A percentile compares a stretch with the other conserved stretches of the same genome.
Evolutionary conservation across 1,140 invertebrate species (phyloP).

Genomic region (Trachelipus rathkii): DNA sequence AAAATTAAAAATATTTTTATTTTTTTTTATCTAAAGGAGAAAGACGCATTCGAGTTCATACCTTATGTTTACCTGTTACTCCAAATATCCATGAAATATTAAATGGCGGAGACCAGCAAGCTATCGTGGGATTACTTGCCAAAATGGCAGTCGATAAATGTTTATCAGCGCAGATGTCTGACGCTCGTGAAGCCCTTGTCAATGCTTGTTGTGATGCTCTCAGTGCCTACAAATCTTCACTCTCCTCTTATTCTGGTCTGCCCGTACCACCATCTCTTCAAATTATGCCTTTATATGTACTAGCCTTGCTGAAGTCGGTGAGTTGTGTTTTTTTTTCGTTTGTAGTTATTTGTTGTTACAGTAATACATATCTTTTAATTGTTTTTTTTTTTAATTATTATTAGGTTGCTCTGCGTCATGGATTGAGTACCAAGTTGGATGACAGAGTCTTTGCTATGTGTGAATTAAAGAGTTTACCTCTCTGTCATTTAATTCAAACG

Average conservation of each 20-base stretch:
- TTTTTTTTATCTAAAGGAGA: conserved; percentile 62
- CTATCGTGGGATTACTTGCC: conserved; percentile 82
- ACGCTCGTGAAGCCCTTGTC: conserved; percentile 92
- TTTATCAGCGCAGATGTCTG: conserved; percentile 73
- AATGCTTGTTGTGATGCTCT: conserved; percentile 91
- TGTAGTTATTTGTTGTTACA: conserved; percentile 7
- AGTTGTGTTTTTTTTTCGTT: conserved; percentile 49
- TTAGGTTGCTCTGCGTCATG: conserved; percentile 79
- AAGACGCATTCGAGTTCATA: conserved; percentile 94
- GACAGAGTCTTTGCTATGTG: conserved; percentile 91
- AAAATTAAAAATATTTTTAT: neutral
- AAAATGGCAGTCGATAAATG: conserved; percentile 98
- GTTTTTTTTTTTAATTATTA: conserved; percentile 45
- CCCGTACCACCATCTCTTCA: conserved; percentile 68
- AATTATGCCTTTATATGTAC: conserved; percentile 81
- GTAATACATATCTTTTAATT: neutral
- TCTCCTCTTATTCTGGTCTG: conserved; percentile 60
- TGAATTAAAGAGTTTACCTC: conserved; percentile 83
- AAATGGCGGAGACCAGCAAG: conserved; percentile 89
- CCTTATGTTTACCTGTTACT: conserved; percentile 86
- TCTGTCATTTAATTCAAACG: conserved; percentile 64
- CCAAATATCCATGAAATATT: conserved; percentile 78
- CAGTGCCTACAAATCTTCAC: conserved; percentile 69
- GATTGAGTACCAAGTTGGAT: conserved; percentile 81
- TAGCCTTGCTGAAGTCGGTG: conserved; percentile 86